These are phyloP conservation scores for Phortica magna DNA, from an alignment of 2,888 invertebrate genomes.

Conservation along the genomic window DNA sequence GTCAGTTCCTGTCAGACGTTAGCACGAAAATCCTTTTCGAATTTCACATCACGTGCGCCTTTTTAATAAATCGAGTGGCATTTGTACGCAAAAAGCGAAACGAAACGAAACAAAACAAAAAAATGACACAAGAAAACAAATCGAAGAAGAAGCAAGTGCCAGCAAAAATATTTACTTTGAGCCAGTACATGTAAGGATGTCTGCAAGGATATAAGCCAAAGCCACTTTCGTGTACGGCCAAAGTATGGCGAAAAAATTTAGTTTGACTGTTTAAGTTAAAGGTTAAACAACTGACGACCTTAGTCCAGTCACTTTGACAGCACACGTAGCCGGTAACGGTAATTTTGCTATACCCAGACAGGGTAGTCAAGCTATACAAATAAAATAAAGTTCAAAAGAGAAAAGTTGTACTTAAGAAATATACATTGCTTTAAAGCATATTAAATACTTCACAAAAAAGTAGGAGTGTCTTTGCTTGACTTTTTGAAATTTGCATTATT, in stretches of 20 bases:
- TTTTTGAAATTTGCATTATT: neutral
- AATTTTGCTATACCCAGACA: neutral
- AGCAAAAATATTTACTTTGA: slow-evolving; percentile 33
- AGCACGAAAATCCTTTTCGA: slow-evolving; percentile 50
- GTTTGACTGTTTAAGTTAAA: slow-evolving; percentile 29
- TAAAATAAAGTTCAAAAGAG: neutral
- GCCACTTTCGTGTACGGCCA: neutral
- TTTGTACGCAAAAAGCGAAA: slow-evolving; percentile 50
- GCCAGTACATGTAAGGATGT: slow-evolving; percentile 7
- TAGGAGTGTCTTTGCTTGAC: neutral
- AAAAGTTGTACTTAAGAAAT: neutral
- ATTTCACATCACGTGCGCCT: slow-evolving; percentile 65
- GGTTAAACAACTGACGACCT: slow-evolving; percentile 12
- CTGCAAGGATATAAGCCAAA: slow-evolving; percentile 14
- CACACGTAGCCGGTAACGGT: neutral
- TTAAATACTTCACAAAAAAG: neutral
- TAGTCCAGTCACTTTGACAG: slow-evolving; percentile 27
- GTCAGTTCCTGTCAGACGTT: slow-evolving; percentile 24
- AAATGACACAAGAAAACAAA: too few relatives aligned
- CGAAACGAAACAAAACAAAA: slow-evolving; percentile 23
- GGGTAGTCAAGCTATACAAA: slow-evolving; percentile 8
- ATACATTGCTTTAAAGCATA: neutral
- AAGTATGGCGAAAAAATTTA: slow-evolving; percentile 26
- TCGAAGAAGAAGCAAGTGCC: slow-evolving; percentile 7
- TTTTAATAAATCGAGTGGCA: slow-evolving; percentile 66